Evolutionary conservation across 2,888 invertebrate genomes (phyloP).

Genomic region (Trichopria drosophilae): DNA sequence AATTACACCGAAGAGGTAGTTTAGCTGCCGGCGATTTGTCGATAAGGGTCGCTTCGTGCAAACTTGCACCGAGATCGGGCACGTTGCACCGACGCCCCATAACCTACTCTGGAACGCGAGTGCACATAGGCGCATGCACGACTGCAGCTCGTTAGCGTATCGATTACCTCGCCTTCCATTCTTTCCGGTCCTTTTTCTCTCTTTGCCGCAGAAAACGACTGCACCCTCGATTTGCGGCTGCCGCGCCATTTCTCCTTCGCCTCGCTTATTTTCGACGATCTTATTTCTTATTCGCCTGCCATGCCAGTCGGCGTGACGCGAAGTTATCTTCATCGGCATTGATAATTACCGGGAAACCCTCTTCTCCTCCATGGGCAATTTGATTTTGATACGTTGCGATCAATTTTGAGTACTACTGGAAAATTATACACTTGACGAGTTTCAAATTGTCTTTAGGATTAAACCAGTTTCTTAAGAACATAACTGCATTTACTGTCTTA

Average conservation of each 20-base stretch:
- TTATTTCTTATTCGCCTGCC: conserved; percentile 14
- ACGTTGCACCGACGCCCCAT: conserved; percentile 23
- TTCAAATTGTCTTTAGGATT: no score
- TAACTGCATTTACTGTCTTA: no score
- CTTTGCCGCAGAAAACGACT: conserved; percentile 1
- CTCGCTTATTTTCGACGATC: not conserved
- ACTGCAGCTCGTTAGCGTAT: conserved; percentile 38
- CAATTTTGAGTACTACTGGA: no score
- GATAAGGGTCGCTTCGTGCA: conserved; percentile 34
- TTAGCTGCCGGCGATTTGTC: conserved; percentile 28
- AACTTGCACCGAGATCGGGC: conserved; percentile 17
- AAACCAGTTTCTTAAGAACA: no score
- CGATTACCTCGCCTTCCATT: conserved; percentile 37
- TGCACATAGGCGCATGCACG: conserved; percentile 25
- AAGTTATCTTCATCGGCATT: conserved; percentile 24
- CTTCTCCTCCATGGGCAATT: no score
- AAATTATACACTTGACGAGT: no score
- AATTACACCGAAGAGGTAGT: conserved; percentile 35
- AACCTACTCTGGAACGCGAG: conserved; percentile 28
- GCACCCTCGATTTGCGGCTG: not conserved
- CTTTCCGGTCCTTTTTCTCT: conserved; percentile 6
- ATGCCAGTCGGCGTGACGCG: not conserved
- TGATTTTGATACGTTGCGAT: no score
- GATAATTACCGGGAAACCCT: no score
- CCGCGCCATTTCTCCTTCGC: conserved; percentile 7